Percentiles rank a stretch among this genome's conserved stretches.
phyloP scores from a whole-genome alignment of 2,888 invertebrate genomes.

The Belgica antarctica region DNA sequence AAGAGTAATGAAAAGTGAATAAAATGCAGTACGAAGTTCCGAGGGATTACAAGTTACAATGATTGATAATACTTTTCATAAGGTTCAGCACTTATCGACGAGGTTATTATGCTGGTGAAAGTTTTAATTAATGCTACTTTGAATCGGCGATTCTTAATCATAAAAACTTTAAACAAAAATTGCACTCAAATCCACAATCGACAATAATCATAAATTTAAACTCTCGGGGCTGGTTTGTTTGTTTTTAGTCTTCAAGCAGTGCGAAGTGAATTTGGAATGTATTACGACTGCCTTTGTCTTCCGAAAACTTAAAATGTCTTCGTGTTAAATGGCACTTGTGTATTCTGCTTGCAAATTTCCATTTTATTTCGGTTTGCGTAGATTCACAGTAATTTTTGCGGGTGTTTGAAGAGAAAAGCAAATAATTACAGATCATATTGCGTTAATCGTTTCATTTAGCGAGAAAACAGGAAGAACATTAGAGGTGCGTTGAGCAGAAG shows the following conservation, averaged over 20 bases:
- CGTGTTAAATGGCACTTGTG: background rate
- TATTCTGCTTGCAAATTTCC: background rate
- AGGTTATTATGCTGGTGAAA: too few species aligned
- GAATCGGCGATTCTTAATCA: background rate
- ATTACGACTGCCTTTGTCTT: too few species aligned
- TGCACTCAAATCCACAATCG: constrained; percentile 21
- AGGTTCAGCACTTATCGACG: too few species aligned
- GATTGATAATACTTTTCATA: too few species aligned
- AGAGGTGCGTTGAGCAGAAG: background rate
- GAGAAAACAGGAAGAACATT: background rate
- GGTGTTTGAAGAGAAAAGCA: too few species aligned
- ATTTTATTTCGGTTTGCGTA: background rate
- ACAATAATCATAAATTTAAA: background rate
- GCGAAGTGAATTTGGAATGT: too few species aligned
- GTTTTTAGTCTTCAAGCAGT: background rate
- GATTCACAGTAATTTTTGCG: background rate
- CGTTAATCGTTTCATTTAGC: too few species aligned
- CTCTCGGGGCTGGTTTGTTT: background rate
- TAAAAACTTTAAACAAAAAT: constrained; percentile 10
- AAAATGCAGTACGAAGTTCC: too few species aligned
- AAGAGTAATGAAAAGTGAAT: too few species aligned
- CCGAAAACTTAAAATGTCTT: background rate
- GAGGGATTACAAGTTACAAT: too few species aligned
- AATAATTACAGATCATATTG: too few species aligned
- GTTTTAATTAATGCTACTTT: too few species aligned